These are phyloP conservation scores for Brachyistius frenatus DNA, from an alignment of 2,113 vertebrate species.

Conservation along the genomic window DNA sequence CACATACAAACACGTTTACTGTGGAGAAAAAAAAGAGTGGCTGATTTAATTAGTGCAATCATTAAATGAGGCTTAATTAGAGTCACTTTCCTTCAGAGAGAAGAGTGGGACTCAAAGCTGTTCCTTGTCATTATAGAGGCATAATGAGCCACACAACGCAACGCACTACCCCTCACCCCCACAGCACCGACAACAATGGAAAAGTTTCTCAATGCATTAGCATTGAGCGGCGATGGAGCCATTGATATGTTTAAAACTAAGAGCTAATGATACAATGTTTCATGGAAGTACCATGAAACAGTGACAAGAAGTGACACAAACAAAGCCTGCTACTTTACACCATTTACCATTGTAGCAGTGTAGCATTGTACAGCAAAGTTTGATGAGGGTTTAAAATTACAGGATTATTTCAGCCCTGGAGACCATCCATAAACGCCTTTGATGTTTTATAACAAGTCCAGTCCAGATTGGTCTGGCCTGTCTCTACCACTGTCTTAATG, in stretches of 20 bases:
- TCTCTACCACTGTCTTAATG: conserved; percentile 67
- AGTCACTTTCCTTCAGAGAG: conserved; percentile 80
- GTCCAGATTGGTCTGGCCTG: conserved; percentile 62
- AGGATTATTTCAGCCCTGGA: conserved; percentile 44
- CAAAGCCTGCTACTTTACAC: conserved; percentile 49
- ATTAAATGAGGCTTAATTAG: conserved; percentile 85
- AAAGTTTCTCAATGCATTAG: conserved; percentile 61
- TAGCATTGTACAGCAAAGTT: conserved; percentile 38
- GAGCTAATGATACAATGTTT: conserved; percentile 52
- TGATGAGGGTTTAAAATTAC: conserved; percentile 61
- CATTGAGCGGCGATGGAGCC: conserved; percentile 16
- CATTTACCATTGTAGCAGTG: conserved; percentile 39
- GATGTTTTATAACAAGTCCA: conserved; percentile 67
- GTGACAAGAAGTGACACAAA: conserved; percentile 51
- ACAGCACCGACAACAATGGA: conserved; percentile 59
- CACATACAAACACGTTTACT: conserved; percentile 60
- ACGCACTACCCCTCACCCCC: conserved; percentile 44
- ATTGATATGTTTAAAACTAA: conserved; percentile 57
- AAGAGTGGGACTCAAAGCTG: conserved; percentile 71
- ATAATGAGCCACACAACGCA: conserved; percentile 78
- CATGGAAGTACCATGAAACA: conserved; percentile 26
- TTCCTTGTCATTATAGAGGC: conserved; percentile 79
- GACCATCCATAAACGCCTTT: conserved; percentile 60
- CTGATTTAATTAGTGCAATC: conserved; percentile 84
- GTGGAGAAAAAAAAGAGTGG: conserved; percentile 67